Base-by-base conservation (phyloP, 2,888 invertebrate genomes). In the Leptogaster cylindrica region DNA sequence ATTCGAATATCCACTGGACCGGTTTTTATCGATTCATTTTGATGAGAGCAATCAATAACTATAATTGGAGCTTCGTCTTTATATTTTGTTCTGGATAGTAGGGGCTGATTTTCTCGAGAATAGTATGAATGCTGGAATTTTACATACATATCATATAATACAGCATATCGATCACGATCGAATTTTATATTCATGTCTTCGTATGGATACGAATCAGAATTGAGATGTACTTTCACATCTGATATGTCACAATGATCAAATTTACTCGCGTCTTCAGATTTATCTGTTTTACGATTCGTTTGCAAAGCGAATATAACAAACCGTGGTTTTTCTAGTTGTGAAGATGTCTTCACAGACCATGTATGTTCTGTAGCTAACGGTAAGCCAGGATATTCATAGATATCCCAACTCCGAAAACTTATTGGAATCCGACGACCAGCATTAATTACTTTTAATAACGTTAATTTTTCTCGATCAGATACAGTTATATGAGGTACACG, bases 221-320 rank as follows among this genome's bases (percentile, higher is more conserved):
- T 77, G 28, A 79, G 71, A 67, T 75, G 77, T 7, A 79, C 68
- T 68, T 75, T 77, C 10, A 79, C 70, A 70, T 80, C 76, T n/a
- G 70, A 75, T 36, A 79, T 51, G 31, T 76, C 71, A 70, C 77
- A 77, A 68, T 68, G 67, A 66, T 69, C 65, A 10, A 70, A 71
- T 28, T 51, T 18, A 72, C 67, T 36, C 3, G 36, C 36, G 3
- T 36, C 36, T 36, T 36, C 36, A 36, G 36, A 36, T 36, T 36
- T 36, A 72, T 75, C 76, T 73, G 77, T 78, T 70, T 75, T 71
- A 64, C 75, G 36, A 36, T 36, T 71, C 12, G 77, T 79, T 74
- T 81, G 79, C 46, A 79, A 75, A 6, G 74, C 78, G 14, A 79
- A n/a, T n/a, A n/a, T n/a, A n/a, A n/a, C n/a, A n/a, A n/a, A n/a